Conservation (phyloP, 2,113 vertebrate species). For the Tympanuchus pallidicinctus region DNA sequence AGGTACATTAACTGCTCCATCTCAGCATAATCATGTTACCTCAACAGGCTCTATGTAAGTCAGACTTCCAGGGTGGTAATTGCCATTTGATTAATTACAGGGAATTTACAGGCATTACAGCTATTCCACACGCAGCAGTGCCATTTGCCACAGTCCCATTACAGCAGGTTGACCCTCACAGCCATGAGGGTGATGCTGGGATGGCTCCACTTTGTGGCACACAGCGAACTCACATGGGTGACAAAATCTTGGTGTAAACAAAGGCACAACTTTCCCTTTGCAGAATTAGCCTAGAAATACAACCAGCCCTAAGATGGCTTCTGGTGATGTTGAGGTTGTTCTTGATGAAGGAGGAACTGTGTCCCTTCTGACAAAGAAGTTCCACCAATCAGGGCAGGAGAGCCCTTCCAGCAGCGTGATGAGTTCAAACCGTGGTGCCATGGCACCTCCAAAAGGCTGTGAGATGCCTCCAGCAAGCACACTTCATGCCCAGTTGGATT, state of each 20-base stretch:
- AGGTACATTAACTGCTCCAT: not conserved
- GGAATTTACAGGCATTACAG: not conserved
- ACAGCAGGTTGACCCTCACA: not conserved
- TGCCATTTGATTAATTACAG: not conserved
- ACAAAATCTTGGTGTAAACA: too few species aligned
- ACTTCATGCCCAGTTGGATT: rapidly evolving
- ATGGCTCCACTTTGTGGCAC: not conserved
- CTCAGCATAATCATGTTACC: not conserved
- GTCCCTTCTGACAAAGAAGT: not conserved
- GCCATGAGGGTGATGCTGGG: not conserved
- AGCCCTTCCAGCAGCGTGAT: rapidly evolving
- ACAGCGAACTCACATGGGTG: rapidly evolving
- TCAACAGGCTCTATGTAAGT: not conserved
- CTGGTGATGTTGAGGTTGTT: not conserved
- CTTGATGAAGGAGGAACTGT: not conserved
- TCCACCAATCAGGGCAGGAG: not conserved
- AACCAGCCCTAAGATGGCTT: not conserved
- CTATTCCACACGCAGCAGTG: not conserved
- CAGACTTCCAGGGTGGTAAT: not conserved
- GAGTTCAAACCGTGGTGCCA: not conserved
- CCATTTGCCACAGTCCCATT: not conserved
- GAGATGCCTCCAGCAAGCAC: not conserved
- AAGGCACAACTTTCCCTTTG: rapidly evolving
- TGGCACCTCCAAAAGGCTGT: not conserved
- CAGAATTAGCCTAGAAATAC: not conserved